phyloP scores from a whole-genome alignment of 92 coral and sea anemone species.

The Palythoa grandis region DNA sequence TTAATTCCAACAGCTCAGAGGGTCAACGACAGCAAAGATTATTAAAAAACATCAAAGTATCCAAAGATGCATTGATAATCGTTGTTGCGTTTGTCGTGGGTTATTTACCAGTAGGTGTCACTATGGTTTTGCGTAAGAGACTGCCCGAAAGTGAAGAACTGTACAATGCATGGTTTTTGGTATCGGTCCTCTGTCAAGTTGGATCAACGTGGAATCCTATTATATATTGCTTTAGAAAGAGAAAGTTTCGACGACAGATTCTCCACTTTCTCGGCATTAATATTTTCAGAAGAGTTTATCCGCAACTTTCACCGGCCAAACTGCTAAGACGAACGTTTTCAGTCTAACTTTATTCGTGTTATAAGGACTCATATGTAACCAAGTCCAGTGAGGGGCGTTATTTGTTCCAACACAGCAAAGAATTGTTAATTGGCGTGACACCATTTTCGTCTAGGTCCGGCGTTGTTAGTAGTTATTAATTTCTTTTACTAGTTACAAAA shows the following conservation, averaged over 20 bases:
- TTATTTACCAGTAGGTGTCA: background rate
- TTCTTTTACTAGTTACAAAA: too few species aligned
- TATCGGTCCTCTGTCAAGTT: background rate
- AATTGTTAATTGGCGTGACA: too few species aligned
- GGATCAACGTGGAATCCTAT: background rate
- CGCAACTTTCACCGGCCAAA: background rate
- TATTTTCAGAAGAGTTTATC: background rate
- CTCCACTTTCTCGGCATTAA: background rate
- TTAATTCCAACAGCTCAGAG: background rate
- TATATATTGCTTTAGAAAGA: background rate
- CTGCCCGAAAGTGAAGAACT: background rate
- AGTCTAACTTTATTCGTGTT: too few species aligned
- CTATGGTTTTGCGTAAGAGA: background rate
- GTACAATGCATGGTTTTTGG: background rate
- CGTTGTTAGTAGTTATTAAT: too few species aligned
- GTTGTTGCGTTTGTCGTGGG: background rate
- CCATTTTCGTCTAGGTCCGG: too few species aligned
- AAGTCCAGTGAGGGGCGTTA: too few species aligned
- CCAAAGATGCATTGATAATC: slow-evolving; percentile 16
- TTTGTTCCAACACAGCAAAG: too few species aligned
- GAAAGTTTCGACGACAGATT: background rate
- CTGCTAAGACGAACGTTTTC: too few species aligned
- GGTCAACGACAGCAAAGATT: background rate
- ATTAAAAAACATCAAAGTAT: background rate
- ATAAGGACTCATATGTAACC: too few species aligned